These are phyloP conservation scores for Alauda arvensis DNA, from an alignment of 2,797 vertebrate species.

Conservation along the genomic window DNA sequence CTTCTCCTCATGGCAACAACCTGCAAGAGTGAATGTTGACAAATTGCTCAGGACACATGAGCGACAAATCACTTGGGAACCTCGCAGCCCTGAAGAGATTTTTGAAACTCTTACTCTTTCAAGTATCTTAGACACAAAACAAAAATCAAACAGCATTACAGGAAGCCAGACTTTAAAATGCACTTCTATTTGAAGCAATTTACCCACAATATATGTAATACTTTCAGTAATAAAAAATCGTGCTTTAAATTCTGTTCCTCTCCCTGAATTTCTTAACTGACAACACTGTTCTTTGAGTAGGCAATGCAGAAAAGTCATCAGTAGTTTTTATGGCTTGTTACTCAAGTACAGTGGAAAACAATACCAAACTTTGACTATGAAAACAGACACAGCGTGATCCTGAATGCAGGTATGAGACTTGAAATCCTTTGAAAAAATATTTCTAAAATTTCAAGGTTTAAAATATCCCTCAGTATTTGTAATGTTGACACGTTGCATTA, in stretches of 20 bases:
- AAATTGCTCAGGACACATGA: not conserved
- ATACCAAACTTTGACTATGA: not conserved
- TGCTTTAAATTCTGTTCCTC: not conserved
- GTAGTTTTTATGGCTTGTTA: not conserved
- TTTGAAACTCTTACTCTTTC: not conserved
- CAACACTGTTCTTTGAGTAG: not conserved
- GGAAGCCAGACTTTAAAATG: not conserved
- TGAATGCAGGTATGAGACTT: not conserved
- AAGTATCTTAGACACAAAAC: not conserved
- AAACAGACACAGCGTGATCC: not conserved
- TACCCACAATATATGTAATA: not conserved
- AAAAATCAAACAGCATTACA: not conserved
- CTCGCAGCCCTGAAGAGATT: not conserved
- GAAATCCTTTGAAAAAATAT: not conserved
- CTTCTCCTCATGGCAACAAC: not conserved
- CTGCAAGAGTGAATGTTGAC: not conserved
- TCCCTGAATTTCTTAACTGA: not conserved
- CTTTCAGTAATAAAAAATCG: not conserved
- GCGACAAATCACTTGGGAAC: not conserved
- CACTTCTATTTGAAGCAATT: not conserved
- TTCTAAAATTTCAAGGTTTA: not conserved
- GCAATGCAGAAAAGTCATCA: not conserved
- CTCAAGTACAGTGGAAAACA: not conserved
- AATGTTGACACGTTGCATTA: not conserved
- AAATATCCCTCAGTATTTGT: not conserved